Percentiles rank a stretch among this genome's conserved stretches.
Evolutionary conservation across 1,140 invertebrate genomes (phyloP).

Genomic region (Artemia franciscana): DNA sequence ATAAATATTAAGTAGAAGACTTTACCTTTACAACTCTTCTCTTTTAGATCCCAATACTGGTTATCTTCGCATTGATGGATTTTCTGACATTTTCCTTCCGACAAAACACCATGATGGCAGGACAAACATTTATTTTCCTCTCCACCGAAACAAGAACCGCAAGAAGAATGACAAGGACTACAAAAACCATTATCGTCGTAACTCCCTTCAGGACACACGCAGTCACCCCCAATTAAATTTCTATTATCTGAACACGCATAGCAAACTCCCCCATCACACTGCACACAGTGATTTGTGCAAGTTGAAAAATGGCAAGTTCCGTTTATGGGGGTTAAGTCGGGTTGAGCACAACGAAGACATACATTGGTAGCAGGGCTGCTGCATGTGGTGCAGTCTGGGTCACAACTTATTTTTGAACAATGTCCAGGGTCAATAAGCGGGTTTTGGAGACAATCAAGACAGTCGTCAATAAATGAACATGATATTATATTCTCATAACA

Average conservation of each 20-base stretch:
- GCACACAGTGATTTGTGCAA: neutral
- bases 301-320: neutral
- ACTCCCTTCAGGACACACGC: neutral
- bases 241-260: neutral
- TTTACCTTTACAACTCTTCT: neutral
- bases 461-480: neutral
- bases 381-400: neutral
- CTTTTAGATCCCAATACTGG: neutral
- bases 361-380: neutral
- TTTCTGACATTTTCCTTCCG: neutral
- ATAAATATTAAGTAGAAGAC: too few relatives aligned
- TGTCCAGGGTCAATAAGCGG: neutral
- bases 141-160: neutral
- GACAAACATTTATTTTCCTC: neutral
- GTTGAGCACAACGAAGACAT: neutral
- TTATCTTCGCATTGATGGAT: neutral
- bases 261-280: neutral
- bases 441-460: neutral
- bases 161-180: neutral
- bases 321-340: neutral
- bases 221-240: neutral
- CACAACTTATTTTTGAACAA: neutral
- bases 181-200: neutral
- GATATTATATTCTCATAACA: neutral
- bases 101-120: neutral